Evolutionary conservation across 2,888 invertebrate genomes (phyloP), one percentile per base, ranked within the genome.

Genomic region (Lamellibrachia columna): DNA sequence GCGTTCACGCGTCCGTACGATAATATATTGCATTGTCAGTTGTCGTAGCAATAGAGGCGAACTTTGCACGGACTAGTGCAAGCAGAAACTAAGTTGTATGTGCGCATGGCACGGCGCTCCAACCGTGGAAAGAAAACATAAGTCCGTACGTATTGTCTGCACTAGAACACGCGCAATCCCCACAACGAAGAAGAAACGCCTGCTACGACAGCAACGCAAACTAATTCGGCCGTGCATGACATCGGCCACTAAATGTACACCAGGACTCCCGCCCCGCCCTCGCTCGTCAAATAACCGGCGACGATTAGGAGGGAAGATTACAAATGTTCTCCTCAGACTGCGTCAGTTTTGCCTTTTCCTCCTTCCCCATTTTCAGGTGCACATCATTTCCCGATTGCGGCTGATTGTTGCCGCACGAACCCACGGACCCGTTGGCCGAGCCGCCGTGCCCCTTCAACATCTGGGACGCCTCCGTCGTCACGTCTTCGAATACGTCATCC

Each of bases 341-440:
- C 7, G 93, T 94, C 53, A 93, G 90, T n/a, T 55, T 91, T 53
- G 52, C 90, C 55, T 93, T 93, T 53, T 93, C 93, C 92, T 94
- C 93, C n/a, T 90, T 91, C 7, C 91, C 91, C 7, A 52, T 52
- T n/a, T 90, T 52, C 75, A 92, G 60, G 40, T 11, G 53, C 11
- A 60, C 28, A 52, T 40, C 90, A n/a, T 15, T n/a, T 75, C 15
- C 75, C 15, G 15, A 22, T 15, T 3, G 75, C 6, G 75, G 75
- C 75, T 75, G 75, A 7, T 91, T 92, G 40, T 52, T 53, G 3
- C 28, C 58, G 11, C 22, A 91, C 4, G 53, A 40, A 7, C 28
- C 75, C 7, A 92, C 90, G 22, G 92, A 92, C n/a, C 93, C 93
- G 52, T 93, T 91, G 53, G 53, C 91, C 9, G 91, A 91, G n/a